Percentiles rank a stretch among this genome's conserved stretches.
phyloP scores from a whole-genome alignment of 2,113 vertebrate species.

The Aptenodytes patagonicus region DNA sequence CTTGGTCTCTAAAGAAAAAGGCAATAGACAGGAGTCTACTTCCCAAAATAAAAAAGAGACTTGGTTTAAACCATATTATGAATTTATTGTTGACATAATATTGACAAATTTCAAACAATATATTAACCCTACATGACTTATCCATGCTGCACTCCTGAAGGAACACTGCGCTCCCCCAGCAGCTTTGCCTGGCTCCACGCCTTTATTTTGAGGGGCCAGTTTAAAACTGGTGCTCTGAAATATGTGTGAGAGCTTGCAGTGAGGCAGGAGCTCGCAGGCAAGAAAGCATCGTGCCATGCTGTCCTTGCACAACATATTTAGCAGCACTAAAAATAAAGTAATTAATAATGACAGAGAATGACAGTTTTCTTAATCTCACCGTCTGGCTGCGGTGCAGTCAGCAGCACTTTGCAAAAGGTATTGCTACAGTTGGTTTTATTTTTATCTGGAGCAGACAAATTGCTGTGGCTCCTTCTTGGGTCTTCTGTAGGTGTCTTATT shows the following conservation, averaged over 20 bases:
- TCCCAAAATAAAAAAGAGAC: neutral
- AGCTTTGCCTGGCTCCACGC: neutral
- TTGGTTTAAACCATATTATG: neutral
- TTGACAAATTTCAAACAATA: neutral
- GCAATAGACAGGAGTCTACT: neutral
- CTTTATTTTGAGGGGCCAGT: neutral
- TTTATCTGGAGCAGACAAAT: neutral
- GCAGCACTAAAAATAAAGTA: neutral
- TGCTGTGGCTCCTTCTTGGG: neutral
- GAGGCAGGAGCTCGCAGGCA: neutral
- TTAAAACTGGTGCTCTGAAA: neutral
- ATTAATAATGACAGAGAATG: neutral
- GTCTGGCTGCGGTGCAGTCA: neutral
- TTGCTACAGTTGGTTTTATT: neutral
- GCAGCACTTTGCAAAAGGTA: neutral
- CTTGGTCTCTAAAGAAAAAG: neutral
- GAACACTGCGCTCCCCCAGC: accelerated
- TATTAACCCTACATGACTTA: neutral
- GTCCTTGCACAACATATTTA: neutral
- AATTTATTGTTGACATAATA: neutral
- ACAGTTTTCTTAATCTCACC: neutral
- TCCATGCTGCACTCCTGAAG: neutral
- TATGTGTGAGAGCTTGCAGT: neutral
- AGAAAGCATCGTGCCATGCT: neutral
- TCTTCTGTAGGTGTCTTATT: neutral